phyloP scores from a whole-genome alignment of 1,140 invertebrate genomes.

The Asbolus verrucosus region DNA sequence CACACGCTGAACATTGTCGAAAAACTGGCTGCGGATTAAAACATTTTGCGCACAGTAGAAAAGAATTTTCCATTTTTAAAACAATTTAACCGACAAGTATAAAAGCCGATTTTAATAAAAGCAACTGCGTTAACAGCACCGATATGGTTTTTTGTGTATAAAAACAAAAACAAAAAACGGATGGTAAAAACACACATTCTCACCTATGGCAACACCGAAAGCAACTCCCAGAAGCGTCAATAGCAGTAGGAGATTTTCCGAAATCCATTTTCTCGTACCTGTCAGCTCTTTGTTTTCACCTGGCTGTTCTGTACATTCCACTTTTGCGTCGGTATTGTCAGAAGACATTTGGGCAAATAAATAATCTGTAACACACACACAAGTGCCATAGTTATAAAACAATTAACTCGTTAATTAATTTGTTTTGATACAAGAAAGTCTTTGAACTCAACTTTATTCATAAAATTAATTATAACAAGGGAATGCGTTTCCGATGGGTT shows the following conservation, averaged over 20 bases:
- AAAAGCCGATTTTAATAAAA: no score
- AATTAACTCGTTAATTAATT: no score
- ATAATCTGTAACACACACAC: slow-evolving; percentile 73
- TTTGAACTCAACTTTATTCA: no score
- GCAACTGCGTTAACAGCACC: no score
- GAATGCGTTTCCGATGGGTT: no score
- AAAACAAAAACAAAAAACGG: neutral
- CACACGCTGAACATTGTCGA: no score
- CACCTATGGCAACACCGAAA: slow-evolving; percentile 79
- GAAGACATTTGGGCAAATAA: slow-evolving; percentile 80
- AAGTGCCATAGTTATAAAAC: neutral
- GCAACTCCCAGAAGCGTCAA: slow-evolving; percentile 83
- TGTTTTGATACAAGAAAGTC: no score
- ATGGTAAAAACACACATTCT: no score
- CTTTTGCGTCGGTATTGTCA: slow-evolving; percentile 67
- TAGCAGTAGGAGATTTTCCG: slow-evolving; percentile 81
- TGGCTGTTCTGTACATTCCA: slow-evolving; percentile 69
- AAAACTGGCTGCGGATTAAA: no score
- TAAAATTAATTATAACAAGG: no score
- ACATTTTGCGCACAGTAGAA: no score
- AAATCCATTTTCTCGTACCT: slow-evolving; percentile 75
- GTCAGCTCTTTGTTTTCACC: slow-evolving; percentile 72
- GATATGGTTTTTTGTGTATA: neutral
- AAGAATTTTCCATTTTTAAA: neutral
- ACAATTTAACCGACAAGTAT: neutral